These are phyloP conservation scores for Eristalis tenax DNA, from an alignment of 2,888 invertebrate genomes.

Conservation along the genomic window DNA sequence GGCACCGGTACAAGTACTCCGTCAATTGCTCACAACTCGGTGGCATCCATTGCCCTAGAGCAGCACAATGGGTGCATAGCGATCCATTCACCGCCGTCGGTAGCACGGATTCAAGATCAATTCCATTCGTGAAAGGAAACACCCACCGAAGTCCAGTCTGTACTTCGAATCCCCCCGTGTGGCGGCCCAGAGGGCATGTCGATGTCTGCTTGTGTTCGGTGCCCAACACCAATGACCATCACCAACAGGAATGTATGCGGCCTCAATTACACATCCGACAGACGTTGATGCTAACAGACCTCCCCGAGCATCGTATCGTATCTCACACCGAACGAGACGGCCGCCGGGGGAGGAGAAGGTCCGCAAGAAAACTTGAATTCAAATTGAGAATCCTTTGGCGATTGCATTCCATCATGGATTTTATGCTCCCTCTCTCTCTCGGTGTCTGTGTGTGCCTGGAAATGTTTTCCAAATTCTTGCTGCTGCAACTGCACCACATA, in stretches of 20 bases:
- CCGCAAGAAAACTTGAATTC: slow-evolving; percentile 44
- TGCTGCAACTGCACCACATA: slow-evolving; percentile 26
- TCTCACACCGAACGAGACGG: slow-evolving; percentile 11
- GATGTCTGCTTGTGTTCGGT: too few species aligned
- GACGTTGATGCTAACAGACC: not conserved
- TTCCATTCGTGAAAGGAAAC: not conserved
- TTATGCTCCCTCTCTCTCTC: slow-evolving; percentile 29
- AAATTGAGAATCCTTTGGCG: slow-evolving; percentile 55
- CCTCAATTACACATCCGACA: slow-evolving; percentile 37
- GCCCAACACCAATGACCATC: not conserved
- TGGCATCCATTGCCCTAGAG: too few species aligned
- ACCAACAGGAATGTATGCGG: slow-evolving; percentile 39
- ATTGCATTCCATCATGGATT: slow-evolving; percentile 67
- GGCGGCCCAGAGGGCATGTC: too few species aligned
- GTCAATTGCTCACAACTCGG: too few species aligned
- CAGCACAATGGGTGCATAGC: too few species aligned
- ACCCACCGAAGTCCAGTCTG: too few species aligned
- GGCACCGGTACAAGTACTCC: not conserved
- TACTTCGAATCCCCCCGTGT: too few species aligned
- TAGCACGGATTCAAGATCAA: not conserved
- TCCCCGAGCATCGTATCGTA: not conserved
- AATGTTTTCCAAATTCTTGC: slow-evolving; percentile 49
- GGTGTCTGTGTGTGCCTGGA: slow-evolving; percentile 13
- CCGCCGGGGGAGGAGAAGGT: not conserved
- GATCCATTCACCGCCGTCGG: not conserved